Evolutionary conservation across 92 coral and sea anemone genomes (phyloP).

Genomic region (Hydrozoanthus gracilis): DNA sequence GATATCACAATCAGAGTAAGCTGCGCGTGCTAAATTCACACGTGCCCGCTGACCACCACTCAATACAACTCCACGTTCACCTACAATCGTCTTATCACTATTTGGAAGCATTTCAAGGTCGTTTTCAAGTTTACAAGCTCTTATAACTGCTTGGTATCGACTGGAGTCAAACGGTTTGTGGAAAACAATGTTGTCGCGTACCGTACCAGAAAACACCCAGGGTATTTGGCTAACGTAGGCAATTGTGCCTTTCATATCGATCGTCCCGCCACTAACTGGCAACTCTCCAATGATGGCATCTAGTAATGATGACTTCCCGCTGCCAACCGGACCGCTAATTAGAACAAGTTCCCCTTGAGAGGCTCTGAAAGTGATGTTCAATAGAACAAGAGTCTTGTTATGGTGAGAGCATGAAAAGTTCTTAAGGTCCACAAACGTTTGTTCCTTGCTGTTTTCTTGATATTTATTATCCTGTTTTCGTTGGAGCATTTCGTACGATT

Average conservation of each 20-base stretch:
- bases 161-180: not conserved
- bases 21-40: slow-evolving; percentile 29
- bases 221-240: not conserved
- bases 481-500: not conserved
- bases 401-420: slow-evolving; percentile 1
- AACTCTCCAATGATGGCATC: slow-evolving; percentile 1
- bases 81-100: slow-evolving; percentile 22
- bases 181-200: slow-evolving; percentile 4
- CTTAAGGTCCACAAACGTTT: not conserved
- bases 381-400: not conserved
- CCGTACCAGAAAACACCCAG: not conserved
- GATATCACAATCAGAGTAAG: not conserved
- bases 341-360: not conserved
- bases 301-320: slow-evolving; percentile 14
- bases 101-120: not conserved
- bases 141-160: not conserved
- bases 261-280: slow-evolving; percentile 6
- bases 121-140: not conserved
- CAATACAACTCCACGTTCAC: not conserved
- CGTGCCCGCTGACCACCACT: no score
- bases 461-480: not conserved
- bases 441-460: not conserved
- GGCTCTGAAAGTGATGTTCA: not conserved
- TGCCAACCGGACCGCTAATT: slow-evolving; percentile 14
- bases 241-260: not conserved